Evolutionary conservation across 2,113 vertebrate genomes (phyloP).

Genomic region (Labeo rohita): DNA sequence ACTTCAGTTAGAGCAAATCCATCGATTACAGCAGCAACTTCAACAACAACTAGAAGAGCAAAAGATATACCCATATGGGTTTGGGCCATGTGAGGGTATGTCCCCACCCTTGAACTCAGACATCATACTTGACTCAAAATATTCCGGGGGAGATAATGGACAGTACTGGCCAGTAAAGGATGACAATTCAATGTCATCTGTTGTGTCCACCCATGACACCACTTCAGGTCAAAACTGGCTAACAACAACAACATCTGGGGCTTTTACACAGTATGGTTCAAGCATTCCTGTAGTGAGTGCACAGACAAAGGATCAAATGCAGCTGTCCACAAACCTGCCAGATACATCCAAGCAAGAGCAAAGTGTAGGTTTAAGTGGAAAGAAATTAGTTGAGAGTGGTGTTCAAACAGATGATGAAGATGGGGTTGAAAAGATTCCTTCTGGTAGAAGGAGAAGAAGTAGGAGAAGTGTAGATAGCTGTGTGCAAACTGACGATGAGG

Average conservation of each 20-base stretch:
- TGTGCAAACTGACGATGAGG: slow-evolving; percentile 95
- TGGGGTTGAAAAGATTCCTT: slow-evolving; percentile 81
- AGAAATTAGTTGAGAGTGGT: slow-evolving; percentile 90
- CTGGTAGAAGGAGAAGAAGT: slow-evolving; percentile 83
- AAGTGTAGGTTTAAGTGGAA: slow-evolving; percentile 75
- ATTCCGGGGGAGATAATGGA: slow-evolving; percentile 81
- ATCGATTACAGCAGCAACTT: slow-evolving; percentile 94
- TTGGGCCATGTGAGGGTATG: slow-evolving; percentile 76
- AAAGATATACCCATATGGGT: slow-evolving; percentile 85
- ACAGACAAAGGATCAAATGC: slow-evolving; percentile 80
- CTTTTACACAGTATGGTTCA: slow-evolving; percentile 78
- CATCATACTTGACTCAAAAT: slow-evolving; percentile 88
- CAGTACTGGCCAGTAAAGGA: slow-evolving; percentile 92
- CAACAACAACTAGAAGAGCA: slow-evolving; percentile 95
- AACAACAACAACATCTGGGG: slow-evolving; percentile 79
- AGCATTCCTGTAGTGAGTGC: slow-evolving; percentile 81
- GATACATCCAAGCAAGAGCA: slow-evolving; percentile 80
- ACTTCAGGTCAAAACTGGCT: slow-evolving; percentile 80
- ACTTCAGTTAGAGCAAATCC: slow-evolving; percentile 93
- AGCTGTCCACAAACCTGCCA: slow-evolving; percentile 79
- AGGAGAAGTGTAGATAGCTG: slow-evolving; percentile 92
- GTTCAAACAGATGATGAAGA: slow-evolving; percentile 99
- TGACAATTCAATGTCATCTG: slow-evolving; percentile 76
- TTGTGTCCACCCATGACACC: slow-evolving; percentile 77
- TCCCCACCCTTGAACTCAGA: slow-evolving; percentile 80